phyloP scores from a whole-genome alignment of 2,113 vertebrate species.

The Mystacornis crossleyi region DNA sequence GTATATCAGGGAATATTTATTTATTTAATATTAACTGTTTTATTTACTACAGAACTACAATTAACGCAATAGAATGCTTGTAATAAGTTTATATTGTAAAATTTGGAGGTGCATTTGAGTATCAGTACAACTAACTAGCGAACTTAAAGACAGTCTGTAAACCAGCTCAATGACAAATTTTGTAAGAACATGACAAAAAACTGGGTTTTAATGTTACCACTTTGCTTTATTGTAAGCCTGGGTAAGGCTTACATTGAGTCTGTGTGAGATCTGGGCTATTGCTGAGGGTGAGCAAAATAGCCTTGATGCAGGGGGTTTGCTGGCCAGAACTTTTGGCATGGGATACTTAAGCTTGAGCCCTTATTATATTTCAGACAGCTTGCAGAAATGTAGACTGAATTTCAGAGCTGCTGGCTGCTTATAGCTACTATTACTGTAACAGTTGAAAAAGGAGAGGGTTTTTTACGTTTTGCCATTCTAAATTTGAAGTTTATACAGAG shows the following conservation, averaged over 20 bases:
- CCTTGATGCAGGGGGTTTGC: neutral
- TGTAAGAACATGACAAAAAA: neutral
- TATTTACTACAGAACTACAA: neutral
- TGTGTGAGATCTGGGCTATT: neutral
- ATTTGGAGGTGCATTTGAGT: neutral
- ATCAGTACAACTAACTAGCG: neutral
- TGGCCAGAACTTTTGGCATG: neutral
- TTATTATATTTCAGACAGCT: neutral
- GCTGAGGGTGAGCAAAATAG: neutral
- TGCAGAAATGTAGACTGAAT: neutral
- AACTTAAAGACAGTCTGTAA: neutral
- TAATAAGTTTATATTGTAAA: neutral
- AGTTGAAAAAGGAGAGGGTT: neutral
- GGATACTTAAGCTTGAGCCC: neutral
- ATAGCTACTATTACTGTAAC: neutral
- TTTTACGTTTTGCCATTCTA: neutral
- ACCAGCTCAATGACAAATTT: neutral
- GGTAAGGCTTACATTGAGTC: neutral
- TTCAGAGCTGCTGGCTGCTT: neutral
- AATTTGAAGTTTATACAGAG: neutral
- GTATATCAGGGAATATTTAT: neutral
- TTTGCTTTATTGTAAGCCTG: neutral
- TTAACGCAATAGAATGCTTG: neutral
- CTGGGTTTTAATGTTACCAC: neutral
- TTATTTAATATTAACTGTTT: neutral